Base-by-base conservation (phyloP, 2,888 invertebrate genomes). In the Phania funesta region DNA sequence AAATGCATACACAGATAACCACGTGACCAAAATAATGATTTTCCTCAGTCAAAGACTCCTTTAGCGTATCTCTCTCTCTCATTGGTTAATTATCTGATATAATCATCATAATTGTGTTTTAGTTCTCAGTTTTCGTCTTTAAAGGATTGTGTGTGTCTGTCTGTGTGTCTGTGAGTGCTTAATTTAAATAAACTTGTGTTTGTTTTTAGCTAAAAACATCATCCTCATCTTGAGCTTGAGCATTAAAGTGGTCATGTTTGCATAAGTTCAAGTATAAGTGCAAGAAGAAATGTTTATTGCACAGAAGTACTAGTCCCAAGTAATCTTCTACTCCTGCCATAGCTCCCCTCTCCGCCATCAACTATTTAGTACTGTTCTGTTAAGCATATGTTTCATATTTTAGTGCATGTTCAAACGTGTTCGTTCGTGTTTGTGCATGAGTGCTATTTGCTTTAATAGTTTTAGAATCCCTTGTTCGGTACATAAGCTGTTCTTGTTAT, bases 401-500 rank as follows among this genome's bases (percentile, higher is more conserved):
- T 35, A 29, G 16, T 16, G 35, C 13, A 48, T 13, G 46, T 13
- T 13, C 8, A 18, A 29, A n/a, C 20, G 16, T 62, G 29, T 54
- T 44, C 46, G 20, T 35, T 8, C n/a, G 35, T 54, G 18, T 38
- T 16, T 13, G 22, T 32, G 8, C 41, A 11, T 8, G 29, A 24
- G 41, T 48, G 18, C 3, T 38, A 13, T 38, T 26, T 50, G 18
- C n/a, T 68, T 76, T 60, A 60, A 60, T 60, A 76, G 48, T 64
- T 64, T 70, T 16, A 20, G 48, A 78, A 64, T 70, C 62, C 54
- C 26, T 56, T 16, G 38, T 64, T 26, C 13, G 9, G 7, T 9
- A 18, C 46, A 75, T 35, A 46, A 65, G 50, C 54, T 58, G 32
- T 8, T 54, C 41, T 46, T 65, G 74, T 38, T 64, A 70, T 56